Evolutionary conservation across 2,888 invertebrate genomes (phyloP), one percentile per base, ranked within the genome.

Genomic region (Chymomyza fuscimana): DNA sequence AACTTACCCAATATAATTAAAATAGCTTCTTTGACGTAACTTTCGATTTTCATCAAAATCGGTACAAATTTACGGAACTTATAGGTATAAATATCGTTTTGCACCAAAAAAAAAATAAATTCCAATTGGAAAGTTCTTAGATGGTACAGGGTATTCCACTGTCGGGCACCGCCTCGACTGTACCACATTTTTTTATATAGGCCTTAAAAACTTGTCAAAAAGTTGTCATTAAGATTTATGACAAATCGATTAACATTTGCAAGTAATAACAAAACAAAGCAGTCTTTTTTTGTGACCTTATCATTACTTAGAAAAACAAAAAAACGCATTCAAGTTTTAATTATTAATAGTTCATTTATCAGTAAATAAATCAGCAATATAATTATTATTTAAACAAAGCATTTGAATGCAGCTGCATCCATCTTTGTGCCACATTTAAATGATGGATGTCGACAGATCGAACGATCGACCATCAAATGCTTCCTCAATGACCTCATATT

Each of bases 401-500:
- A 46, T n/a, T 36, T 60, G 5, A 1, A 6, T 60, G 69, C 84
- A 86, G 78, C 71, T 70, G 78, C 66, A 46, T 5, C 12, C 12
- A 12, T 32, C 40, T 46, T 46, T 46, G 40, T 46, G 40, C 40
- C 40, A 46, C 40, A 46, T 46, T 46, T 46, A 12, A 46, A 46
- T 46, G 40, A 46, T 46, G 40, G 12, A 15, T 25, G 58, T 7
- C 25, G 25, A 58, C 58, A 25, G 25, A 58, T 15, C 7, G 25
- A 58, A 22, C 25, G 22, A 16, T 25, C 25, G 29, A 25, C 12
- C 40, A 46, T 46, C 40, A 46, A 46, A 46, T 60, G 70, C 73
- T 87, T 84, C 87, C 83, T 85, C 73, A 69, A 86, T 84, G 87
- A 84, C 87, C 83, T 72, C 71, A 54, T 64, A 69, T 59, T 65